phyloP scores from a whole-genome alignment of 2,113 vertebrate genomes.

The Paramisgurnus dabryanus region DNA sequence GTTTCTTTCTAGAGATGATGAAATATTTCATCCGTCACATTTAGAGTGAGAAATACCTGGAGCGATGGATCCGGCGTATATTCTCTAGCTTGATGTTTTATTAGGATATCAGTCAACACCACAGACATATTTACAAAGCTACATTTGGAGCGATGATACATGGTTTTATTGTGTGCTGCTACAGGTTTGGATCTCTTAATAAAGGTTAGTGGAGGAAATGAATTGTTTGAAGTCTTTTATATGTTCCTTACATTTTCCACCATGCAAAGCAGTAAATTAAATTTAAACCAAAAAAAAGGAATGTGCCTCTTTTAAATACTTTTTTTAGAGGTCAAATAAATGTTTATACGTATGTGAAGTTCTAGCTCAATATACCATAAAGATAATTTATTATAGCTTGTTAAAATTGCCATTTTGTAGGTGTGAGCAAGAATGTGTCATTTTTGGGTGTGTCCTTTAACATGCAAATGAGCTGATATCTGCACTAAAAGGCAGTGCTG shows the following conservation, averaged over 20 bases:
- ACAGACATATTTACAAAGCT: slow-evolving; percentile 36
- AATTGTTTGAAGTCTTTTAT: neutral
- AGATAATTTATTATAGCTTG: too few species aligned
- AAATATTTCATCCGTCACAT: slow-evolving; percentile 50
- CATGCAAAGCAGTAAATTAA: neutral
- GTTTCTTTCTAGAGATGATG: slow-evolving; percentile 55
- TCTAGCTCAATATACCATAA: too few species aligned
- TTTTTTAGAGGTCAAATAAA: too few species aligned
- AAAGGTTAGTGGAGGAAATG: slow-evolving; percentile 13
- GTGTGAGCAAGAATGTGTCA: too few species aligned
- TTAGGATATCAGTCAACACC: slow-evolving; percentile 48
- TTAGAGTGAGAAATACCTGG: slow-evolving; percentile 41
- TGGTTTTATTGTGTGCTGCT: slow-evolving; percentile 33
- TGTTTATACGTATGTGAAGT: too few species aligned
- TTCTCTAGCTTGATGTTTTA: slow-evolving; percentile 48
- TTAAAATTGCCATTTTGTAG: too few species aligned
- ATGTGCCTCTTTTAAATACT: neutral
- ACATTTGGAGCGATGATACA: slow-evolving; percentile 38
- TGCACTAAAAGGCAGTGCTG: too few species aligned
- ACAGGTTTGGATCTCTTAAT: slow-evolving; percentile 38
- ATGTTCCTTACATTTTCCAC: neutral
- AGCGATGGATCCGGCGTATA: slow-evolving; percentile 40
- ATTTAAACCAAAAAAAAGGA: neutral
- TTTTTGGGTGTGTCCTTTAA: too few species aligned
- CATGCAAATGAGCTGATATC: too few species aligned